Conservation (phyloP, 2,113 vertebrate species). For the Sorex araneus region DNA sequence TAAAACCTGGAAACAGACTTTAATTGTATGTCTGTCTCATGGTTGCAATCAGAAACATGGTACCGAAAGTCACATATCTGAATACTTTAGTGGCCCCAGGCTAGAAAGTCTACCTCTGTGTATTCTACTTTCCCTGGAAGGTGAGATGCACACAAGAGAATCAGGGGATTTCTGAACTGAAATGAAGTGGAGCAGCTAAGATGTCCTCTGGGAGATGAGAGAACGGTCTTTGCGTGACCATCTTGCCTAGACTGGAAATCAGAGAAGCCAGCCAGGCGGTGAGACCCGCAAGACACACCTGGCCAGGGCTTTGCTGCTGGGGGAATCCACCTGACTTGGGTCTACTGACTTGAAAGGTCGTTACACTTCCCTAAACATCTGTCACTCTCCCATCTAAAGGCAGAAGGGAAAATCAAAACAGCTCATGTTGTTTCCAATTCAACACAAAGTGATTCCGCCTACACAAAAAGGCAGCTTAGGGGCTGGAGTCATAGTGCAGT, state of each 20-base stretch:
- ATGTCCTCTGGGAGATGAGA: neutral
- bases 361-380: conserved; percentile 9
- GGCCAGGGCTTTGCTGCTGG: neutral
- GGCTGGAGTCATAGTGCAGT: neutral
- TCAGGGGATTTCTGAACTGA: neutral
- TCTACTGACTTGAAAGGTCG: conserved; percentile 48
- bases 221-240: neutral
- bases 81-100: neutral
- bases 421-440: conserved; percentile 31
- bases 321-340: conserved; percentile 11
- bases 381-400: conserved; percentile 36
- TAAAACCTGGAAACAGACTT: conserved; percentile 17
- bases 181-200: neutral
- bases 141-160: neutral
- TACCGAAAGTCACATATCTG: neutral
- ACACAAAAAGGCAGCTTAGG: neutral
- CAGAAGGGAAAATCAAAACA: neutral
- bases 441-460: neutral
- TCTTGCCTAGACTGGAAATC: conserved; percentile 9
- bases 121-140: conserved; percentile 27
- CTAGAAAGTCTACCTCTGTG: neutral
- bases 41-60: neutral
- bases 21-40: neutral
- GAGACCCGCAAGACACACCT: neutral
- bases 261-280: neutral